phyloP scores from a whole-genome alignment of 1,140 invertebrate species.

The Archegozetes longisetosus region DNA sequence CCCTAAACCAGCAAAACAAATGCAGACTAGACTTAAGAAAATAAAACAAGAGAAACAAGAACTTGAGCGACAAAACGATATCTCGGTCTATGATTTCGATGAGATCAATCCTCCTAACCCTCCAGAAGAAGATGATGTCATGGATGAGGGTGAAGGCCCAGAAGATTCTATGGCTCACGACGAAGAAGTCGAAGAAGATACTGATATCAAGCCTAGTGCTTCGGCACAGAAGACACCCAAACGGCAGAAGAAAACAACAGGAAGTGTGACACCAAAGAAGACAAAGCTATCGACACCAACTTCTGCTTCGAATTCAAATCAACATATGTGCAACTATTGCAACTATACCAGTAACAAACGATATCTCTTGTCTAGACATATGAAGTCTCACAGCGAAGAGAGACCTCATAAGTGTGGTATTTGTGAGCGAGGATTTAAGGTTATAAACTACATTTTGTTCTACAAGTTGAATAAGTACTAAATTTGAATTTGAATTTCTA shows the following conservation, averaged over 20 bases:
- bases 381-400: slow-evolving; percentile 90
- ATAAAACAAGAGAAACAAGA: slow-evolving; percentile 17
- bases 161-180: slow-evolving; percentile 14
- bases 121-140: slow-evolving; percentile 45
- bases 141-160: slow-evolving; percentile 17
- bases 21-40: not conserved
- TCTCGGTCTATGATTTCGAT: slow-evolving; percentile 40
- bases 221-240: not conserved
- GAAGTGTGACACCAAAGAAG: slow-evolving; percentile 1
- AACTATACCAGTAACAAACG: slow-evolving; percentile 74
- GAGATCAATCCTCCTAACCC: slow-evolving; percentile 37
- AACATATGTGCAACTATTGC: slow-evolving; percentile 73
- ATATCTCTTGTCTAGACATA: slow-evolving; percentile 76
- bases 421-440: slow-evolving; percentile 83
- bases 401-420: slow-evolving; percentile 84
- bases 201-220: not conserved
- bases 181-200: not conserved
- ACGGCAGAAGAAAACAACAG: not conserved
- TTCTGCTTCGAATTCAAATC: slow-evolving; percentile 48
- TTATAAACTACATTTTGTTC: not conserved
- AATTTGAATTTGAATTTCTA: not conserved
- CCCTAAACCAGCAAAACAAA: not conserved
- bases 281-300: slow-evolving; percentile 34
- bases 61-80: slow-evolving; percentile 26
- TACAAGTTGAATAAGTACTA: not conserved